phyloP scores from a whole-genome alignment of 2,888 invertebrate species.

The Andrena bicolor region DNA sequence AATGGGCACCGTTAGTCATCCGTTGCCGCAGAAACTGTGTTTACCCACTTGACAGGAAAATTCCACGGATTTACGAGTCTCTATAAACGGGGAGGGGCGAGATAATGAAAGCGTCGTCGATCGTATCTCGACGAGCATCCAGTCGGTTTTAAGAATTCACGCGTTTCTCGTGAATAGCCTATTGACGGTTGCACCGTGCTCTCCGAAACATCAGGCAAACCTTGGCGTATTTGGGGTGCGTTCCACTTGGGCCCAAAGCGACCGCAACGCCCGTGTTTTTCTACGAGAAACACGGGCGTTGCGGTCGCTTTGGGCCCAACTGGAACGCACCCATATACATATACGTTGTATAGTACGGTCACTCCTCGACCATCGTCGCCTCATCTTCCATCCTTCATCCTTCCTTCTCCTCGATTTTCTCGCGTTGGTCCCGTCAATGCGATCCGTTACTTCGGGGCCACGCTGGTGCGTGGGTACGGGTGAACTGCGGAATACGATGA shows the following conservation, averaged over 20 bases:
- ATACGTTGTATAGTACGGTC: too few species aligned
- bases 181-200: background rate
- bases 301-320: too few species aligned
- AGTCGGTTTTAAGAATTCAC: background rate
- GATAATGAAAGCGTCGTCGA: slow-evolving; percentile 7
- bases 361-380: slow-evolving; percentile 1
- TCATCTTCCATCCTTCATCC: slow-evolving; percentile 46
- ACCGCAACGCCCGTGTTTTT: too few species aligned
- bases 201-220: background rate
- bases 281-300: too few species aligned
- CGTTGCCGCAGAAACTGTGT: slow-evolving; percentile 16
- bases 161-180: background rate
- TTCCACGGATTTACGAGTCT: slow-evolving; percentile 57
- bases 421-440: slow-evolving; percentile 65
- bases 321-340: too few species aligned
- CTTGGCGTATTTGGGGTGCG: background rate
- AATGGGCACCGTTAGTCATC: slow-evolving; percentile 52
- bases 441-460: slow-evolving; percentile 74
- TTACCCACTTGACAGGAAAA: slow-evolving; percentile 54
- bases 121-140: background rate
- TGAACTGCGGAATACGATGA: slow-evolving; percentile 70
- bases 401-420: slow-evolving; percentile 65
- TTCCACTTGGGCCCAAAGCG: too few species aligned
- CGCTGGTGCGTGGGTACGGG: slow-evolving; percentile 69
- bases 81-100: slow-evolving; percentile 9